A percentile compares a stretch with the other conserved stretches of the same genome.
These are phyloP conservation scores for Semibalanus balanoides DNA, from an alignment of 1,140 invertebrate species.

Conservation along the genomic window DNA sequence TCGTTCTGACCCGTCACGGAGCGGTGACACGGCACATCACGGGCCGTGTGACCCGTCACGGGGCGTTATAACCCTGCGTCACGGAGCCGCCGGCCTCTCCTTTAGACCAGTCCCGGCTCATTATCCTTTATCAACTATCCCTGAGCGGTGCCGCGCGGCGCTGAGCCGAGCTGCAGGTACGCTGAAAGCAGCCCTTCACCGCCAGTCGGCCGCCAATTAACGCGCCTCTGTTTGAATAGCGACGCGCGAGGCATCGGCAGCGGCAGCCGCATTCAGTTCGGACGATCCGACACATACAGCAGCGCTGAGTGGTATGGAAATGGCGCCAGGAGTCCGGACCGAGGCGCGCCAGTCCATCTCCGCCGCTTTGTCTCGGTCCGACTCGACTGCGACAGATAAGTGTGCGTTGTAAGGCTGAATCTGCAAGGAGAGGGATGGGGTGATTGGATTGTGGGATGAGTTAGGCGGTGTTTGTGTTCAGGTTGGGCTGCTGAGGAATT, in stretches of 20 bases:
- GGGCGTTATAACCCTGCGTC: too few species aligned
- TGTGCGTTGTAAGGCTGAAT: neutral
- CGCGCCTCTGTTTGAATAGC: neutral
- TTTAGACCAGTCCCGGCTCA: too few species aligned
- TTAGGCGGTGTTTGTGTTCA: neutral
- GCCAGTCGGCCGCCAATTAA: neutral
- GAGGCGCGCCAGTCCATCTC: neutral
- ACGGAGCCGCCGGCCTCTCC: too few species aligned
- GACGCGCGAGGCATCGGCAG: too few species aligned
- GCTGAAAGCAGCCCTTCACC: neutral
- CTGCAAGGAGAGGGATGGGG: neutral
- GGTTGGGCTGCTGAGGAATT: too few species aligned
- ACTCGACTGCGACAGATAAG: neutral
- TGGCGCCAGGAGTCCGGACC: neutral
- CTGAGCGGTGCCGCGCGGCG: too few species aligned
- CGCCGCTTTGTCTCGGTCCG: neutral
- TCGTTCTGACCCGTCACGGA: neutral
- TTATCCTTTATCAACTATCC: too few species aligned
- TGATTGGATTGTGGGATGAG: neutral
- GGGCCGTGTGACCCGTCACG: too few species aligned
- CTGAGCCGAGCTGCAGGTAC: neutral
- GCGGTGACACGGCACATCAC: neutral
- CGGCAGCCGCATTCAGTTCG: neutral
- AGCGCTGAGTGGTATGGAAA: neutral
- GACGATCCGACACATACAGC: neutral